phyloP scores from a whole-genome alignment of 2,113 vertebrate species.

The Semnornis frantzii region DNA sequence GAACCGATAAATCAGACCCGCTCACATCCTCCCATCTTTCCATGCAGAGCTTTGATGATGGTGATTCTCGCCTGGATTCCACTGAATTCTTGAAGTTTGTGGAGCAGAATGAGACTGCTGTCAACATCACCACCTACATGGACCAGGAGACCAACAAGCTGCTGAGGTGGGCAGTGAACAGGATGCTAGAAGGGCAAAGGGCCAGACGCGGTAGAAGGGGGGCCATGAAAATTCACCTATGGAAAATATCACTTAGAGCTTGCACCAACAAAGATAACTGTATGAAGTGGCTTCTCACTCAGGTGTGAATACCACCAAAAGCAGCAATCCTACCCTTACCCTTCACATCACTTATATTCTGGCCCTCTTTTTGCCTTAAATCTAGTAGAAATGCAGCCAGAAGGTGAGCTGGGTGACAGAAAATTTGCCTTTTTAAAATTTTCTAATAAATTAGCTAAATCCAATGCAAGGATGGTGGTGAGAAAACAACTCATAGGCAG shows the following conservation, averaged over 20 bases:
- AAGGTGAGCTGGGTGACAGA: neutral
- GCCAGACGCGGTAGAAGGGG: neutral
- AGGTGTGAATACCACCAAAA: neutral
- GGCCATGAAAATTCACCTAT: neutral
- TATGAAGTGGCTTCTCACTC: neutral
- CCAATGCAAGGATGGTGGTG: neutral
- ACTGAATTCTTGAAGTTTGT: slow-evolving; percentile 94
- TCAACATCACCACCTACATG: slow-evolving; percentile 90
- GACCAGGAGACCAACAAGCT: slow-evolving; percentile 95
- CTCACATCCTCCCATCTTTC: neutral
- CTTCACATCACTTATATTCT: neutral
- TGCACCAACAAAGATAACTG: neutral
- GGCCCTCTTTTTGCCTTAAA: neutral
- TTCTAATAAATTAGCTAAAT: neutral
- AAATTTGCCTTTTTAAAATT: neutral
- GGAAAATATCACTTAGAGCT: neutral
- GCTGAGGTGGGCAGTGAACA: slow-evolving; percentile 81
- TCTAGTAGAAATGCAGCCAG: neutral
- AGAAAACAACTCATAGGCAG: neutral
- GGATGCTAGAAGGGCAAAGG: neutral
- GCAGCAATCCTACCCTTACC: neutral
- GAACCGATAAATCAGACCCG: neutral
- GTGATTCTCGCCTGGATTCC: slow-evolving; percentile 92
- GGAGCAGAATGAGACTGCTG: slow-evolving; percentile 91
- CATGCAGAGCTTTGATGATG: slow-evolving; percentile 88